Evolutionary conservation across 2,113 vertebrate genomes (phyloP).

Genomic region (Menidia beryllina): DNA sequence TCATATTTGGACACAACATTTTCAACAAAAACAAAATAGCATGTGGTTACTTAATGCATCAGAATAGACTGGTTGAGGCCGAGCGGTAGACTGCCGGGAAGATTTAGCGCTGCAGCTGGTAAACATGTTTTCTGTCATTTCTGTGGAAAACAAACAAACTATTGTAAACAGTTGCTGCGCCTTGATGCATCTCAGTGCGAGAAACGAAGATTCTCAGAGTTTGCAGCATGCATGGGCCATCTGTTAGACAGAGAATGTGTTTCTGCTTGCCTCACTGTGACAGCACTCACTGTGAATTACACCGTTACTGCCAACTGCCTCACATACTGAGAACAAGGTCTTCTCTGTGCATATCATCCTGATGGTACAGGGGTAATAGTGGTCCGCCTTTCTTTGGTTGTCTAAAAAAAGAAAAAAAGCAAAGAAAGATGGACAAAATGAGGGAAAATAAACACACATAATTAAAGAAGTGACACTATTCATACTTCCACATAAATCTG

Average conservation of each 20-base stretch:
- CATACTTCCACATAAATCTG: slow-evolving; percentile 56
- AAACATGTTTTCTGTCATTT: slow-evolving; percentile 43
- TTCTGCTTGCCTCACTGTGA: slow-evolving; percentile 69
- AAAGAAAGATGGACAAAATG: slow-evolving; percentile 22
- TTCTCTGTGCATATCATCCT: slow-evolving; percentile 60
- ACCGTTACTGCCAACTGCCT: slow-evolving; percentile 67
- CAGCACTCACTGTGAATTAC: slow-evolving; percentile 68
- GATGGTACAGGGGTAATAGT: slow-evolving; percentile 56
- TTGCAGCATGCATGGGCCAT: slow-evolving; percentile 63
- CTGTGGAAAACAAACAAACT: slow-evolving; percentile 37
- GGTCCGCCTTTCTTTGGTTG: slow-evolving; percentile 47
- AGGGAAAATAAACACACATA: slow-evolving; percentile 40
- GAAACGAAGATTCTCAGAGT: slow-evolving; percentile 56
- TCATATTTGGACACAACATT: too few species aligned
- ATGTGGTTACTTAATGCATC: too few species aligned
- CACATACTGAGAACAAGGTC: slow-evolving; percentile 54
- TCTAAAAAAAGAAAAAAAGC: slow-evolving; percentile 29
- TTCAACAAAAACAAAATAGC: too few species aligned
- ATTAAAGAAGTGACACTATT: slow-evolving; percentile 64
- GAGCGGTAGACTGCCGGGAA: too few species aligned
- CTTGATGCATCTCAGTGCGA: slow-evolving; percentile 58
- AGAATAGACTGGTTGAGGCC: too few species aligned
- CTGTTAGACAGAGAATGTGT: slow-evolving; percentile 71
- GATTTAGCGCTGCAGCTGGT: slow-evolving; percentile 3
- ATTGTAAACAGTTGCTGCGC: slow-evolving; percentile 57